These are phyloP conservation scores for Miniopterus natalensis DNA, from an alignment of 2,113 vertebrate genomes.

Conservation along the genomic window DNA sequence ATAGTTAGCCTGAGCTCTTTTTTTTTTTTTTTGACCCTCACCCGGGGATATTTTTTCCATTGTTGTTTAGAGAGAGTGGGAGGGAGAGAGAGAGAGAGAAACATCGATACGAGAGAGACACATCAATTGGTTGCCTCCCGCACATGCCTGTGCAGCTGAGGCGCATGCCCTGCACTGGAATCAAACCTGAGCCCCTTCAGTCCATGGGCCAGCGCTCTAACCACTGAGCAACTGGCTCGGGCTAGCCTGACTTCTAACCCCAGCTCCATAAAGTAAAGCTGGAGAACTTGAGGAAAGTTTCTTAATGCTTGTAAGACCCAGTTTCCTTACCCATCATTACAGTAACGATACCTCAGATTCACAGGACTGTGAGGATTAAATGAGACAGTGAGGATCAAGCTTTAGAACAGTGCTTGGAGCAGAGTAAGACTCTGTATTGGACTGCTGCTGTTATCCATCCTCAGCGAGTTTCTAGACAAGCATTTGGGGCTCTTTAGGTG, in stretches of 20 bases:
- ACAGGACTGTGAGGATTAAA: slow-evolving; percentile 39
- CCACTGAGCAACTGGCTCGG: no score
- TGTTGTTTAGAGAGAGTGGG: no score
- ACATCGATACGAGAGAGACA: no score
- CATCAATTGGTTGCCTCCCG: no score
- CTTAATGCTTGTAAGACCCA: not conserved
- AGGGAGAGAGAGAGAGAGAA: no score
- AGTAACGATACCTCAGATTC: not conserved
- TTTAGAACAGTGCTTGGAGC: not conserved
- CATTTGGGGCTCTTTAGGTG: not conserved
- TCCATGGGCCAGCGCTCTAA: no score
- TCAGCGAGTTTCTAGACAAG: not conserved
- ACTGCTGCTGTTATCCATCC: not conserved
- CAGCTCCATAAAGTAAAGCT: not conserved
- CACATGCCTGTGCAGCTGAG: no score
- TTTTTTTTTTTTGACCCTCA: no score
- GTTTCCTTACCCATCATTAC: not conserved
- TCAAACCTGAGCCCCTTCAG: no score
- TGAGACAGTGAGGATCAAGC: not conserved
- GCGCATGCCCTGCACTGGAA: no score
- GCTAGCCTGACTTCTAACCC: not conserved
- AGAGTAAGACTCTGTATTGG: not conserved
- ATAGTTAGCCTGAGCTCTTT: not conserved
- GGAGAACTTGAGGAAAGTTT: not conserved
- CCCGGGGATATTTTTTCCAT: no score